A percentile compares a stretch with the other conserved stretches of the same genome.
Conservation (phyloP, 2,113 vertebrate species). For the Colinus virginianus region DNA sequence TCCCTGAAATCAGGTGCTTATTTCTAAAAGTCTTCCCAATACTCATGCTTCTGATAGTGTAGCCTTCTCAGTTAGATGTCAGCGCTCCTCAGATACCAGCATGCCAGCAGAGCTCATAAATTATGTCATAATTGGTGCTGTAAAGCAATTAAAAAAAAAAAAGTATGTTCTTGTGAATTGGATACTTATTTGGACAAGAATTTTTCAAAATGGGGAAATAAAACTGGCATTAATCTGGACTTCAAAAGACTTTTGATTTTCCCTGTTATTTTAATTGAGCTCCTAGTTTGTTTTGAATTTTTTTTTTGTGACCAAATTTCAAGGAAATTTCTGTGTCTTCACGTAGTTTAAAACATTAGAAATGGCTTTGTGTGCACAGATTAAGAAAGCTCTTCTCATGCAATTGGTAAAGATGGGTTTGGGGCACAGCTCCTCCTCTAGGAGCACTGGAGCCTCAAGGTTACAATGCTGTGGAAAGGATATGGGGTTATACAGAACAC, state of each 20-base stretch:
- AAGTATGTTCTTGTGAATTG: neutral
- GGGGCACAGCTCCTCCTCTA: neutral
- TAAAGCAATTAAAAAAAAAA: neutral
- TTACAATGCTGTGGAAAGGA: accelerated
- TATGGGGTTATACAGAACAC: accelerated
- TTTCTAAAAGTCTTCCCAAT: neutral
- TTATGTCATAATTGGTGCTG: neutral
- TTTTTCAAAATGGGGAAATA: neutral
- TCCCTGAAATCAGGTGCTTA: neutral
- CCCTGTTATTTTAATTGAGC: neutral
- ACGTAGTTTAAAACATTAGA: neutral
- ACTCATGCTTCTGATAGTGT: neutral
- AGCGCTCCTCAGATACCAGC: neutral
- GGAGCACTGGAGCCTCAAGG: neutral
- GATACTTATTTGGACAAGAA: neutral
- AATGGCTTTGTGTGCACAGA: accelerated
- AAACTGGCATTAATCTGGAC: neutral
- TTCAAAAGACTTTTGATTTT: neutral
- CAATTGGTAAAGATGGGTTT: accelerated
- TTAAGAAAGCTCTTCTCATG: neutral
- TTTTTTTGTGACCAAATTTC: neutral
- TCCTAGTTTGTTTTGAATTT: neutral
- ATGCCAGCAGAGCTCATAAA: neutral
- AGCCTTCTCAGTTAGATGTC: neutral
- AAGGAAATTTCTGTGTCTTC: neutral